Conservation (phyloP, 2,113 vertebrate species). For the Numida meleagris region DNA sequence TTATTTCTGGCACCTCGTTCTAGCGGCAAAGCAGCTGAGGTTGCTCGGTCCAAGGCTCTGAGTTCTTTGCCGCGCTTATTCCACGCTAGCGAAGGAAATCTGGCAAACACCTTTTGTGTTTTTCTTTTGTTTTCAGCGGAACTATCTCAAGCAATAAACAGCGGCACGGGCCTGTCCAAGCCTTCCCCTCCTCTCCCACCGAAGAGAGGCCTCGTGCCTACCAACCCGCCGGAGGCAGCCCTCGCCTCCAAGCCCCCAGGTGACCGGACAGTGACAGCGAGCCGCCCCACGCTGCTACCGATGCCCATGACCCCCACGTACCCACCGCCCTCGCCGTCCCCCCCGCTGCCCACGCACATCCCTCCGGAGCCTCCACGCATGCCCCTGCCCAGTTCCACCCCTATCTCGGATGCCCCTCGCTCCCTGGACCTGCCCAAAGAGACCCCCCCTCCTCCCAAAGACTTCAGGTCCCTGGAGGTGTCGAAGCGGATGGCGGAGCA, state of each 20-base stretch:
- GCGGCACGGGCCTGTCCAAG: constrained; percentile 79
- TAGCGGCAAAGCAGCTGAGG: not conserved
- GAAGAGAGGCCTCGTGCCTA: constrained; percentile 87
- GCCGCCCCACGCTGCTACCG: not conserved
- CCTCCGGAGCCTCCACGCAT: constrained; percentile 75
- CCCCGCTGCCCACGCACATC: constrained; percentile 66
- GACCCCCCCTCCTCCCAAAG: constrained; percentile 40
- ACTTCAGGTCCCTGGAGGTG: constrained; percentile 42
- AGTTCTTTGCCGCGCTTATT: accelerated
- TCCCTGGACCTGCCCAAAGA: constrained; percentile 58
- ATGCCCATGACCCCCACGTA: not conserved
- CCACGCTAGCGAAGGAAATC: not conserved
- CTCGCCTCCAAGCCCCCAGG: constrained; percentile 55
- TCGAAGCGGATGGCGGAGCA: constrained; percentile 51
- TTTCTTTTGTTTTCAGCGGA: constrained; percentile 81
- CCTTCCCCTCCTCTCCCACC: constrained; percentile 94
- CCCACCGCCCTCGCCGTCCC: constrained; percentile 40
- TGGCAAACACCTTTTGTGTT: not conserved
- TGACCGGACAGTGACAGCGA: constrained; percentile 41
- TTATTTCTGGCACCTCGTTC: not conserved
- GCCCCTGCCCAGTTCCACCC: constrained; percentile 25
- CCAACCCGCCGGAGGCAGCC: constrained; percentile 61
- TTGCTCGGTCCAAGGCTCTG: not conserved
- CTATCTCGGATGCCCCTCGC: not conserved
- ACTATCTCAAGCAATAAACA: constrained; percentile 82